These are phyloP conservation scores for Volucella zonaria DNA, from an alignment of 2,888 invertebrate species.

Conservation along the genomic window DNA sequence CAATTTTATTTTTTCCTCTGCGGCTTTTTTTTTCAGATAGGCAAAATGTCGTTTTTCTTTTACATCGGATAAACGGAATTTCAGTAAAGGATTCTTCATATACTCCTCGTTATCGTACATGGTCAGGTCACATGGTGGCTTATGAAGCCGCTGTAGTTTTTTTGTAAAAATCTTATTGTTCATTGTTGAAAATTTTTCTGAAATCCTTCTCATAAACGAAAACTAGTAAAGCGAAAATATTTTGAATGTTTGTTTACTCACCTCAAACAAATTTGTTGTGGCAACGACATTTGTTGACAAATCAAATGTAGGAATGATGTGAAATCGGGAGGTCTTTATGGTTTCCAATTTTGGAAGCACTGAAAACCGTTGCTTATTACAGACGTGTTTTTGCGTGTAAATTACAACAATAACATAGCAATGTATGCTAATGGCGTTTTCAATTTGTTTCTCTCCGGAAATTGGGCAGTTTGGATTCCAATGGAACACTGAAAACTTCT, in stretches of 20 bases:
- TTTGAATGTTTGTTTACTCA: not conserved
- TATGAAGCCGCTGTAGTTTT: slow-evolving; percentile 79
- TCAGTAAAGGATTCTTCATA: slow-evolving; percentile 80
- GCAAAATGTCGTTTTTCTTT: slow-evolving; percentile 80
- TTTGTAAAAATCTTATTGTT: slow-evolving; percentile 78
- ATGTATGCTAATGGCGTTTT: too few relatives aligned
- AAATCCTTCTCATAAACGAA: too few relatives aligned
- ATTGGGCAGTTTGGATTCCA: too few relatives aligned
- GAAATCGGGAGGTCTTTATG: not conserved
- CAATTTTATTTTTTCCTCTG: slow-evolving; percentile 79
- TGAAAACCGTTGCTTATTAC: not conserved
- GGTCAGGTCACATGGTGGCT: slow-evolving; percentile 79
- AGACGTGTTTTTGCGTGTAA: not conserved
- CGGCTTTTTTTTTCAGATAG: slow-evolving; percentile 80
- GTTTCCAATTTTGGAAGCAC: slow-evolving; percentile 1
- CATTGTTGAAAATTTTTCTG: slow-evolving; percentile 40
- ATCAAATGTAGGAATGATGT: not conserved
- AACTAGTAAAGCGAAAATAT: not conserved
- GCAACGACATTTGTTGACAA: slow-evolving; percentile 22
- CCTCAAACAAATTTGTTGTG: slow-evolving; percentile 18
- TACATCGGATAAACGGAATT: slow-evolving; percentile 80
- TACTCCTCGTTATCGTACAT: slow-evolving; percentile 82
- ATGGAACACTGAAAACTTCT: too few relatives aligned
- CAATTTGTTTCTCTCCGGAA: too few relatives aligned
- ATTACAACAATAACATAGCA: too few relatives aligned